These are phyloP conservation scores for Microcebus ravelobensis DNA, from an alignment of 2,113 vertebrate species.

Conservation along the genomic window DNA sequence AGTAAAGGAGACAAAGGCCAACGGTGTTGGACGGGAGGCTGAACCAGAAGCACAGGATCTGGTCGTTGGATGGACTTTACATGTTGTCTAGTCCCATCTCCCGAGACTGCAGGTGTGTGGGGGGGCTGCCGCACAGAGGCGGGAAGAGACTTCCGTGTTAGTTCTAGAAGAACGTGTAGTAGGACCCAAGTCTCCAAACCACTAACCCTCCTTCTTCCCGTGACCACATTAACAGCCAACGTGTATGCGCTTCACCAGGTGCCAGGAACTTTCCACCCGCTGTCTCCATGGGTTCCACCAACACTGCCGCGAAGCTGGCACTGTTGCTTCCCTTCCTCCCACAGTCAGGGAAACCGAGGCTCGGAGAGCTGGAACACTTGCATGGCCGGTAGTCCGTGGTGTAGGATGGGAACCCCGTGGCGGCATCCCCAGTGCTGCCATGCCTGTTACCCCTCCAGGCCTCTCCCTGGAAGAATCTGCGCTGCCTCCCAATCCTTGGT, in stretches of 20 bases:
- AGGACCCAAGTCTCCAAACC: not conserved
- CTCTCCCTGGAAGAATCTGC: not conserved
- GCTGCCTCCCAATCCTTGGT: fast-evolving
- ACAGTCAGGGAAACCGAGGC: not conserved
- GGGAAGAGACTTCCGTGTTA: not conserved
- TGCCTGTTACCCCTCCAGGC: fast-evolving
- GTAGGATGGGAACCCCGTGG: fast-evolving
- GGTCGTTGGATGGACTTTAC: not conserved
- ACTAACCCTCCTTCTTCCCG: fast-evolving
- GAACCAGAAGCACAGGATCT: fast-evolving
- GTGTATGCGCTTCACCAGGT: fast-evolving
- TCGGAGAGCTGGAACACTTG: not conserved
- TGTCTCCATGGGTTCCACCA: no score
- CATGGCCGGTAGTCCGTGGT: fast-evolving
- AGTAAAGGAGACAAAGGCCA: fast-evolving
- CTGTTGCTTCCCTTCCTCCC: no score
- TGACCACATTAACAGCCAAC: fast-evolving
- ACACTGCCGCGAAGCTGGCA: not conserved
- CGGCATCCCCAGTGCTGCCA: fast-evolving
- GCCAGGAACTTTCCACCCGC: not conserved
- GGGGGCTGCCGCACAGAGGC: not conserved
- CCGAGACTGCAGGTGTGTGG: not conserved
- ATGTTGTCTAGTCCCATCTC: fast-evolving
- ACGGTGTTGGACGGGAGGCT: not conserved
- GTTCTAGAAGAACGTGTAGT: not conserved